Conservation (phyloP, 2,113 vertebrate genomes). For the Rhea pennata region DNA sequence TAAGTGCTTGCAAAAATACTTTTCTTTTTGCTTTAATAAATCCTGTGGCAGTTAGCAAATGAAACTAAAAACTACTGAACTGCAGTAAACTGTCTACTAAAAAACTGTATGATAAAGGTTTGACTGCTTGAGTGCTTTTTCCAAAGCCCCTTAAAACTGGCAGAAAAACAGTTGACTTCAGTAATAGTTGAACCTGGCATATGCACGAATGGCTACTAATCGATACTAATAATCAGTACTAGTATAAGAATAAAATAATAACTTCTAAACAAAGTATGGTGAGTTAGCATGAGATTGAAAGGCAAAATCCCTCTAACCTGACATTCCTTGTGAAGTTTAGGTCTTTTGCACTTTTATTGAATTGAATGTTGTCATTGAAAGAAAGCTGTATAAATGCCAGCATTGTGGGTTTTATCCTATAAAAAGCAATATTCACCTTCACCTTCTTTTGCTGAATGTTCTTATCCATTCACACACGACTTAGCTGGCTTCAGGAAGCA, state of each 20-base stretch:
- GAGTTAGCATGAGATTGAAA: not conserved
- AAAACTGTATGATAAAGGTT: not conserved
- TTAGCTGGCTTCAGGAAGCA: conserved; percentile 35
- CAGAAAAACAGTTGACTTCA: not conserved
- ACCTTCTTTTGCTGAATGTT: not conserved
- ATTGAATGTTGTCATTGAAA: not conserved
- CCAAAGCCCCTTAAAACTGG: not conserved
- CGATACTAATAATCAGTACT: no score
- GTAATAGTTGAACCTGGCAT: not conserved
- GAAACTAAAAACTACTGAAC: not conserved
- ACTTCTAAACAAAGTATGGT: not conserved
- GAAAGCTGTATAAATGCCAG: not conserved
- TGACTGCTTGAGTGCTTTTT: not conserved
- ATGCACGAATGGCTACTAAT: not conserved
- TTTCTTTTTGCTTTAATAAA: not conserved
- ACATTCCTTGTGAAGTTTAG: not conserved
- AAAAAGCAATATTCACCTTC: not conserved
- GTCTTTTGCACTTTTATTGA: not conserved
- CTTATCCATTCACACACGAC: conserved; percentile 9
- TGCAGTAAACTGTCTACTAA: not conserved
- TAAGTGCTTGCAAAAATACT: not conserved
- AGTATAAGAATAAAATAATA: not conserved
- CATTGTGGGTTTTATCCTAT: not conserved
- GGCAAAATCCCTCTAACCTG: not conserved
- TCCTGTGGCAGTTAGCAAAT: not conserved